Evolutionary conservation across 2,113 vertebrate genomes (phyloP), one percentile per base, ranked within the genome.

Genomic region (Aleadryas rufinucha): DNA sequence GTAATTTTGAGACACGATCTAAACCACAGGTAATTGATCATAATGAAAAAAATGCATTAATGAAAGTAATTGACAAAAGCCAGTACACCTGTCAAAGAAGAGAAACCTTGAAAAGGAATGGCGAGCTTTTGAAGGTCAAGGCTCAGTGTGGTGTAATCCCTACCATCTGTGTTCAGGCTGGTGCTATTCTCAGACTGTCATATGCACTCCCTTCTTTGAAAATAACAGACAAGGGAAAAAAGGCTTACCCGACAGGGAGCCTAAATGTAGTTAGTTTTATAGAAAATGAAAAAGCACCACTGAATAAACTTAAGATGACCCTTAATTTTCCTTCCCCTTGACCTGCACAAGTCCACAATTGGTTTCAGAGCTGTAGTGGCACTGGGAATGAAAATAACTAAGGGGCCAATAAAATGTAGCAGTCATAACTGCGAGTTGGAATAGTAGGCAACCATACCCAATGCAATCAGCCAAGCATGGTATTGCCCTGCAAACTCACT

Each of bases 81-180:
- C 97, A 98, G 97, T 89, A 54, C 63, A 95, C 93, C 97, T 98
- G 97, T 98, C 97, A 98, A 96, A 97, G 95, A 92, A 95, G 95
- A 98, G 95, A 96, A 97, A 98, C 93, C 96, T 98, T 97, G 97
- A 97, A 97, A 98, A 97, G 97, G 95, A 98, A 97, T 11, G 84
- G 94, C 35, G 93, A 94, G 94, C 83, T 97, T 98, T 96, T 95
- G 97, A 98, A 98, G 98, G 98, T 98, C 98, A 98, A 88, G 96
- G 86, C 98, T 96, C 98, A 97, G 97, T 91, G 50, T 97, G 98
- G 96, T 96, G 94, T 98, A 98, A 98, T 98, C 98, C 97, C 97
- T 98, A 97, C 98, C 98, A 98, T 98, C 98, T 98, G 98, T 97
- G 97, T 97, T 87, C 97, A 92, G 97, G 93, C 96, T 98, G 97